Conservation (phyloP, 2,113 vertebrate genomes). For the Drymodes brunneopygia region DNA sequence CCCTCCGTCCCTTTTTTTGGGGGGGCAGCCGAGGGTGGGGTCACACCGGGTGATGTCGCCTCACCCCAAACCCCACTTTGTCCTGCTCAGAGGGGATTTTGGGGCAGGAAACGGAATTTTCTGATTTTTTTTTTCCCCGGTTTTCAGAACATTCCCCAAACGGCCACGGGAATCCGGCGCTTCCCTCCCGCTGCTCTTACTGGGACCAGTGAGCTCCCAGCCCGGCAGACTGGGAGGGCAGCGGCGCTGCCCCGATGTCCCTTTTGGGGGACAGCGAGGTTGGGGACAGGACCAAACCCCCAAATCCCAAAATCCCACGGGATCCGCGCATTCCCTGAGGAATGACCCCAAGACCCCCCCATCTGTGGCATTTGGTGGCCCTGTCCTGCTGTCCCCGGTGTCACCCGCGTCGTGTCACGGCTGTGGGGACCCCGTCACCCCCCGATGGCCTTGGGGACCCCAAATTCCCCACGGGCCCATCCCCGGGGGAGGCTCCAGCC, state of each 20-base stretch:
- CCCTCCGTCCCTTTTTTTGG: rapidly evolving
- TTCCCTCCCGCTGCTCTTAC: neutral
- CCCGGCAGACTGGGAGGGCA: neutral
- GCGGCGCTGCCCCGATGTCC: rapidly evolving
- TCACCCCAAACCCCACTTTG: rapidly evolving
- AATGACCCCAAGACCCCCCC: neutral
- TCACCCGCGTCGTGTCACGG: neutral
- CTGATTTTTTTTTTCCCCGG: neutral
- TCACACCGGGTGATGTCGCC: rapidly evolving
- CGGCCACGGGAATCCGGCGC: rapidly evolving
- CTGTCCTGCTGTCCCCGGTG: neutral
- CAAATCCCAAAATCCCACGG: rapidly evolving
- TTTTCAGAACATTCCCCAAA: neutral
- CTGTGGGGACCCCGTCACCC: too few relatives aligned
- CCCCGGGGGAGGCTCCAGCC: neutral
- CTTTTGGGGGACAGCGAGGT: neutral
- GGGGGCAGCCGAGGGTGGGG: rapidly evolving
- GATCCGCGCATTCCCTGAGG: rapidly evolving
- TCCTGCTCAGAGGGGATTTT: rapidly evolving
- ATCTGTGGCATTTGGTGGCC: too few relatives aligned
- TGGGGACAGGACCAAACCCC: neutral
- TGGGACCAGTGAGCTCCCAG: neutral
- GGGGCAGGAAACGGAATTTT: neutral
- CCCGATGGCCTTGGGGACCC: neutral
- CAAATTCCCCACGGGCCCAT: neutral